These are phyloP conservation scores for Hymenochirus boettgeri DNA, from an alignment of 2,113 vertebrate genomes.

Conservation along the genomic window DNA sequence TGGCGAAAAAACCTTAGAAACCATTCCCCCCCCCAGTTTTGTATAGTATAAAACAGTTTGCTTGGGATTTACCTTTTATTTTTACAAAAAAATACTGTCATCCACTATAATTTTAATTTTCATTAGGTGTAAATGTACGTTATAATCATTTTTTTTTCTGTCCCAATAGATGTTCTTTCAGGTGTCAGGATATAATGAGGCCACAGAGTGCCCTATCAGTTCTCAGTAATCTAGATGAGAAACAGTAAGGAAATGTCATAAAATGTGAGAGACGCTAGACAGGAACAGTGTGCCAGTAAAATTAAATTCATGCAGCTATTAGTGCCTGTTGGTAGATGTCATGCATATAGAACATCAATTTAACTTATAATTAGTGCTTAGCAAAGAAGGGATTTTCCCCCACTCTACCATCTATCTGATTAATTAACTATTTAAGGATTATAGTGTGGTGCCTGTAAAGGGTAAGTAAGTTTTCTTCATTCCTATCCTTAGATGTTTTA, in stretches of 20 bases:
- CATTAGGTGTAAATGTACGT: slow-evolving; percentile 7
- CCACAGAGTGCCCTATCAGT: slow-evolving; percentile 26
- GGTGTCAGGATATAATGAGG: slow-evolving; percentile 35
- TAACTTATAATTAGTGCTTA: slow-evolving; percentile 11
- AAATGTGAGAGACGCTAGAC: slow-evolving; percentile 22
- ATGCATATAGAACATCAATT: slow-evolving; percentile 1
- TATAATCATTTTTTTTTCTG: slow-evolving; percentile 25
- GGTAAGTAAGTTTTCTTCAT: too few relatives aligned
- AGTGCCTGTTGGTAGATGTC: slow-evolving; percentile 14
- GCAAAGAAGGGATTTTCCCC: not conserved
- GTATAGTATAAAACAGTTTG: too few relatives aligned
- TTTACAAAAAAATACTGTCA: too few relatives aligned
- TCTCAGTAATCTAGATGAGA: slow-evolving; percentile 34
- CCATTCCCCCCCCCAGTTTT: too few relatives aligned
- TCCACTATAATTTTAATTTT: slow-evolving; percentile 19
- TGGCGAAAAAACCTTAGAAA: too few relatives aligned
- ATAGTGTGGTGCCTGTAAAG: too few relatives aligned
- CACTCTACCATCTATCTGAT: not conserved
- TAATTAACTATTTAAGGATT: too few relatives aligned
- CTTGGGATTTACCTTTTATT: too few relatives aligned
- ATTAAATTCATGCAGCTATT: slow-evolving; percentile 8
- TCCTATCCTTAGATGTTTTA: too few relatives aligned
- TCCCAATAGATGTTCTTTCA: slow-evolving; percentile 26
- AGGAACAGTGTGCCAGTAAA: slow-evolving; percentile 3
- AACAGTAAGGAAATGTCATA: slow-evolving; percentile 38